Evolutionary conservation across 1,140 invertebrate genomes (phyloP).

Genomic region (Drosophila guanche): DNA sequence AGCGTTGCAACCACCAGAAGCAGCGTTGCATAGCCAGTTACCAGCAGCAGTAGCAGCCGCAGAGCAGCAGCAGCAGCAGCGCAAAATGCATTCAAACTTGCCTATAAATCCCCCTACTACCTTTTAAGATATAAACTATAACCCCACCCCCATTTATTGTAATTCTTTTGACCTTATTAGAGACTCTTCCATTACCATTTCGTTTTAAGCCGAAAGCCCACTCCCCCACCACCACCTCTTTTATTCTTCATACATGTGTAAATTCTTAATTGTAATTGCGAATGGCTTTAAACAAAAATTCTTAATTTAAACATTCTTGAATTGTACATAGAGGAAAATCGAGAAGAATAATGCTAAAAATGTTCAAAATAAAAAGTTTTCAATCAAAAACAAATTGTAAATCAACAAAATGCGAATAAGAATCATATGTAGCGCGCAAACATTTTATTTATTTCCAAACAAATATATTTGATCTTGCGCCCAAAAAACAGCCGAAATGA

Average conservation of each 20-base stretch:
- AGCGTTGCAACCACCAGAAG: too few species aligned
- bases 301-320: conserved; percentile 73
- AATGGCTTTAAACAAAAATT: conserved; percentile 69
- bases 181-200: conserved; percentile 74
- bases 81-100: conserved; percentile 77
- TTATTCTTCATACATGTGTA: conserved; percentile 31
- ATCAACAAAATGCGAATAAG: conserved; percentile 35
- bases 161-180: conserved; percentile 53
- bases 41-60: not conserved
- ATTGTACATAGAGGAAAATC: conserved; percentile 63
- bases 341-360: conserved; percentile 51
- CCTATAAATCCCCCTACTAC: conserved; percentile 59
- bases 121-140: conserved; percentile 52
- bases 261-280: conserved; percentile 52
- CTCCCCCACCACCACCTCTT: not conserved
- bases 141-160: conserved; percentile 30
- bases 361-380: conserved; percentile 50
- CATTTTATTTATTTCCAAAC: conserved; percentile 51
- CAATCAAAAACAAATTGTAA: conserved; percentile 30
- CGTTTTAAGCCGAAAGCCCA: conserved; percentile 38
- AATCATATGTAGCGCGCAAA: conserved; percentile 44
- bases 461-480: conserved; percentile 62
- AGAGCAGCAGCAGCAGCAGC: conserved; percentile 45
- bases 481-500: conserved; percentile 5
- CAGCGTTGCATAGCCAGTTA: too few species aligned